phyloP scores from a whole-genome alignment of 2,888 invertebrate genomes.

The Apodemia zela region DNA sequence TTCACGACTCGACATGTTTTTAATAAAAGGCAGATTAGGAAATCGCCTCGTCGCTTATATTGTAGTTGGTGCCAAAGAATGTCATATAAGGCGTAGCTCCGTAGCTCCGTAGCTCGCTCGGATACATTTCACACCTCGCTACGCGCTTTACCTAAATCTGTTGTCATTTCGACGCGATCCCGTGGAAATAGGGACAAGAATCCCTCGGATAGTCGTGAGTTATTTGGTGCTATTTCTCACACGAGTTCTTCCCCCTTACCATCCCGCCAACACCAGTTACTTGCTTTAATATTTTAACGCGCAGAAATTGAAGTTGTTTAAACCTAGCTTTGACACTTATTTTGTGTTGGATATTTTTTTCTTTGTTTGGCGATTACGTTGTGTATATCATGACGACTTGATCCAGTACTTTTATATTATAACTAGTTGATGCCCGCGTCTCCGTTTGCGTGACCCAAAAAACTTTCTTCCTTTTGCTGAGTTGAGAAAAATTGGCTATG shows the following conservation, averaged over 20 bases:
- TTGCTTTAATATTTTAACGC: conserved; percentile 69
- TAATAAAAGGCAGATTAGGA: conserved; percentile 72
- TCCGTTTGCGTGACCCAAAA: no score
- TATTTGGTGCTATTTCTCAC: conserved; percentile 74
- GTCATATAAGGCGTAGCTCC: conserved; percentile 63
- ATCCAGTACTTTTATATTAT: no score
- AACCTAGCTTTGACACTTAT: background rate
- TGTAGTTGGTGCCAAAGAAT: conserved; percentile 68
- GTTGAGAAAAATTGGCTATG: no score
- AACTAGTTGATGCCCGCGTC: no score
- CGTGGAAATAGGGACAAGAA: conserved; percentile 68
- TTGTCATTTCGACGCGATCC: conserved; percentile 76
- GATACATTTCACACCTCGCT: conserved; percentile 78
- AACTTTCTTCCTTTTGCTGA: no score
- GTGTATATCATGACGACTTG: no score
- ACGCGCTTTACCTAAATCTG: conserved; percentile 77
- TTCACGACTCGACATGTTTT: conserved; percentile 57
- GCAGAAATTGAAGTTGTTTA: conserved; percentile 66
- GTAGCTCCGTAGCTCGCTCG: conserved; percentile 47
- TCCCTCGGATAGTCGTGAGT: conserved; percentile 69
- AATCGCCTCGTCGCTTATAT: conserved; percentile 52
- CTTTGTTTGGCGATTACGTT: no score
- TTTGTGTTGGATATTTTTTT: conserved; percentile 25
- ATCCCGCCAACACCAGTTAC: conserved; percentile 42
- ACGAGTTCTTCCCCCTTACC: conserved; percentile 40